Evolutionary conservation across 2,797 vertebrate species (phyloP), one percentile per base, ranked within the genome.

Genomic region (Scomberomorus guttatus): DNA sequence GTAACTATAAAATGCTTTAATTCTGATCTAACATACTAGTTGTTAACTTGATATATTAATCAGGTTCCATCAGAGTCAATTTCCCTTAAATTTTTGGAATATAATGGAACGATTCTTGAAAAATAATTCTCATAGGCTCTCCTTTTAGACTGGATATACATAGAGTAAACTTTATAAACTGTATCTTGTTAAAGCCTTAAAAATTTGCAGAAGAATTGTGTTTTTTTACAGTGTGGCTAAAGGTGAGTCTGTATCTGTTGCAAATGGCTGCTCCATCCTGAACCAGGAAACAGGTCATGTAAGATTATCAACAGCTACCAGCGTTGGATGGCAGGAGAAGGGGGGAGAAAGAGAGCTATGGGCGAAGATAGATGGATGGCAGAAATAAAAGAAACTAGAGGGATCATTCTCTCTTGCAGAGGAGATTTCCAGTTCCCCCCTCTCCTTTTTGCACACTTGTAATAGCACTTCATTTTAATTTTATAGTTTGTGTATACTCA

Each of bases 381-480:
- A 75, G 83, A 63, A 75, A 86, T 77, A 82, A 83, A 84, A 84
- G n/a, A 89, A 85, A 82, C 66, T 18, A 70, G 58, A 83, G 62
- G 73, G 65, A 87, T 90, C 69, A 73, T 72, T 85, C 61, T 74
- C 55, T 72, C 44, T 68, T 66, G 56, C 86, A 42, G 55, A 64
- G 59, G 58, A 78, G 75, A 80, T 75, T 70, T 65, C 54, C 73
- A 72, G 37, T 5, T 42, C 44, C 57, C 48, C 22, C 24, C 14
- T 3, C 56, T 54, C 69, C 76, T 77, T 86, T 92, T 93, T 73
- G 77, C 81, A 85, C 89, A 93, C 89, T 84, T 92, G 92, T 94
- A 93, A 94, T 91, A 89, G 89, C 92, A 94, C 93, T 96, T 95
- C 91, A 95, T 95, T 95, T 94, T 92, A 92, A 95, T 95, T 94